Percentiles rank a stretch among this genome's conserved stretches.
Conservation (phyloP, 2,113 vertebrate genomes). For the Cyprinus carpio region DNA sequence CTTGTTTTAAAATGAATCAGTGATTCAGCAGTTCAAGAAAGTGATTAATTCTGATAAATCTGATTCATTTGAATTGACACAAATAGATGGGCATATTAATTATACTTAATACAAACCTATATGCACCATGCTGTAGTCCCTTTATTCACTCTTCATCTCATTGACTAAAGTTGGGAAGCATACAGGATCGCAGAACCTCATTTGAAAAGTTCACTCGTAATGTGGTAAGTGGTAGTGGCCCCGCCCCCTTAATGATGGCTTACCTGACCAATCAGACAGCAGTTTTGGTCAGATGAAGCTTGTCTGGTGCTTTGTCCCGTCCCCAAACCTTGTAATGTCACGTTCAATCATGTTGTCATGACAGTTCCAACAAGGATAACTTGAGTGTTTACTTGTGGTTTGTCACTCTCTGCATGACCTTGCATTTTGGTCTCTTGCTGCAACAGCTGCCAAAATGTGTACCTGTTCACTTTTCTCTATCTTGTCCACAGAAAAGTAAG, state of each 20-base stretch:
- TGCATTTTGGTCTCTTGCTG: slow-evolving; percentile 45
- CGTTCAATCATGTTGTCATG: background rate
- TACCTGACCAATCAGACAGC: slow-evolving; percentile 39
- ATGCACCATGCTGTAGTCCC: slow-evolving; percentile 39
- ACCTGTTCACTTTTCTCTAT: slow-evolving; percentile 46
- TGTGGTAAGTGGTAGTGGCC: slow-evolving; percentile 78
- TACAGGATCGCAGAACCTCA: slow-evolving; percentile 83
- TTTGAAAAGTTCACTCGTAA: slow-evolving; percentile 86
- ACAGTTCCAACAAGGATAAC: slow-evolving; percentile 31
- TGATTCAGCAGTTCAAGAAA: background rate
- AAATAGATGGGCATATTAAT: slow-evolving; percentile 51
- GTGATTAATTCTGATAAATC: background rate
- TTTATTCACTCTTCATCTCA: slow-evolving; percentile 69
- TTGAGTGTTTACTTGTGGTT: slow-evolving; percentile 4
- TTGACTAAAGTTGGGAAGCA: slow-evolving; percentile 78
- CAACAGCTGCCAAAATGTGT: slow-evolving; percentile 41
- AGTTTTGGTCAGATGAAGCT: slow-evolving; percentile 39
- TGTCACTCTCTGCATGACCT: slow-evolving; percentile 26
- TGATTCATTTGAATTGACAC: background rate
- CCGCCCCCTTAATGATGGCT: slow-evolving; percentile 22
- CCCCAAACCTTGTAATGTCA: slow-evolving; percentile 41
- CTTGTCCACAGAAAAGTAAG: slow-evolving; percentile 75
- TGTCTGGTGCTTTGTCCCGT: slow-evolving; percentile 34
- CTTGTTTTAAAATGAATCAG: background rate
- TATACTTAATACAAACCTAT: background rate